Evolutionary conservation across 2,888 invertebrate species (phyloP), one percentile per base, ranked within the genome.

Genomic region (Eupithecia centaureata): DNA sequence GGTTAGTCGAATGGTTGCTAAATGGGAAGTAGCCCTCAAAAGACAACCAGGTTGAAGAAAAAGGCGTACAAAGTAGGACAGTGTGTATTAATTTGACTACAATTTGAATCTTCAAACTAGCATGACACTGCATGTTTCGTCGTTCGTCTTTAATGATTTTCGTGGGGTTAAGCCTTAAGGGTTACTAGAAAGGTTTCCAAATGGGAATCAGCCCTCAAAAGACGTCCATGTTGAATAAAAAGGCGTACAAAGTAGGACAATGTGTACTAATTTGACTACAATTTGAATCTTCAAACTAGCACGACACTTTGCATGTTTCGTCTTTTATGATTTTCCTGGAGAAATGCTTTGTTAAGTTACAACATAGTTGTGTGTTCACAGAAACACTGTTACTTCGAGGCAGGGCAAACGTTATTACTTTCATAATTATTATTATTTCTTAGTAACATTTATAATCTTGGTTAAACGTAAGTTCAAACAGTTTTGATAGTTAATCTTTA

Each of bases 331-430:
- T n/a, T 54, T 54, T 27, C n/a, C 18, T 28, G 8, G 27, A 54
- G 27, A 54, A 54, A 27, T 27, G 54, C 54, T 54, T 52, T 15
- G 52, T 52, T 27, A 15, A 61, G 22, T 52, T 60, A n/a, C 32
- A 47, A 28, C 54, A 28, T 27, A 27, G 27, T 54, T 54, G 54
- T 13, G 38, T 28, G 10, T 54, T 54, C 15, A 52, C 52, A 54
- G 54, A 54, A 54, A 54, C n/a, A 54, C 27, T n/a, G 28, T 13
- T 27, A 27, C 52, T 52, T 52, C 8, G 18, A 42, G 42, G 42
- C n/a, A 18, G 42, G 42, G 52, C 22, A 52, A 7, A 52, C 27
- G 52, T 22, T 52, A 51, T 51, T 25, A 52, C 25, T 52, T 52
- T 51, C 22, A 22, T 52, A 52, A 12, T 27, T 52, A 25, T 2